Evolutionary conservation across 2,888 invertebrate genomes (phyloP), one percentile per base, ranked within the genome.

Genomic region (Heliconius charithonia): DNA sequence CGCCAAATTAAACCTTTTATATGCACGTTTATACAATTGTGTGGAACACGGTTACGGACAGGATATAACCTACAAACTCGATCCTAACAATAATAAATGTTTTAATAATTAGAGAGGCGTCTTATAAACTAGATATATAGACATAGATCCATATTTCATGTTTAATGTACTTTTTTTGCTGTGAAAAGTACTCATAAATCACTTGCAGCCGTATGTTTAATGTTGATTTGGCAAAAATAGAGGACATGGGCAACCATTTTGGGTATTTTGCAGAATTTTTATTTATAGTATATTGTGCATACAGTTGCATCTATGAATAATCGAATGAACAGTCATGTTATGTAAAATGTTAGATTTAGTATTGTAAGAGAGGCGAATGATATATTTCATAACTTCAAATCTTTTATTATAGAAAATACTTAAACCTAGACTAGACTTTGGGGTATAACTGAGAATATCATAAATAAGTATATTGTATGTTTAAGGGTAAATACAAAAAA

Each of bases 11-110:
- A 85, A 84, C 77, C 85, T 87, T 90, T 90, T 93, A 93, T 91
- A 93, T 93, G 93, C 89, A 89, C 90, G 89, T 93, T 92, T 92
- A 91, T 90, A 85, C 85, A 84, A 88, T 88, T 90, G 87, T 88
- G 81, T 85, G 83, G 85, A 89, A 89, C 88, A 87, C 88, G 87
- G 87, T 88, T 80, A 81, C 72, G 19, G 41, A 63, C 82, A 78
- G 80, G 80, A 82, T 81, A 81, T 81, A 80, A 80, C 81, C 81
- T 69, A 81, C 77, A 81, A 65, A 79, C 75, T 75, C 51, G 22
- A 27, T 22, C 25, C 27, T 45, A 51, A 51, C 63, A 27, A 32
- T 29, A 62, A 37, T 62, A 76, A 41, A 62, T 62, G 29, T 37
- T 22, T 22, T 27, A 62, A n/a, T 76, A 62, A 59, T 67, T 37